Evolutionary conservation across 2,797 vertebrate species (phyloP).

Genomic region (Pygocentrus nattereri): DNA sequence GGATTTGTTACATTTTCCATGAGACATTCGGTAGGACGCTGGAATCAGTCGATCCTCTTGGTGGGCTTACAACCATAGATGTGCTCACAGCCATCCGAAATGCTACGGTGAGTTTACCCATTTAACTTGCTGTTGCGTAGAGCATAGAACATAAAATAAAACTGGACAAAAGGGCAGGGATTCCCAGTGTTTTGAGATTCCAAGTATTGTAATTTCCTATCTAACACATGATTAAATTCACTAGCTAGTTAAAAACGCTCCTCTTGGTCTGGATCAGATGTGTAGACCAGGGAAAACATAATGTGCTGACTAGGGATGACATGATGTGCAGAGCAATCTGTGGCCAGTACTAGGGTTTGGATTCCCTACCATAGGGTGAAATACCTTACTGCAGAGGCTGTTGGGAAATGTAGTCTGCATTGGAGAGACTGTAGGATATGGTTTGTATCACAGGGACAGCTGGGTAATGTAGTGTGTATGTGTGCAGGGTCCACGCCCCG

Average conservation of each 20-base stretch:
- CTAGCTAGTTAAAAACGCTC: no score
- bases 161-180: neutral
- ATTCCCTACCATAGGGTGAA: neutral
- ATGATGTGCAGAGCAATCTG: no score
- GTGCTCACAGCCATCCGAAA: conserved; percentile 98
- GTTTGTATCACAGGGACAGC: neutral
- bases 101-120: conserved; percentile 87
- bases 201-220: no score
- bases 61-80: conserved; percentile 97
- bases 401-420: neutral
- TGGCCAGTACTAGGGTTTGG: no score
- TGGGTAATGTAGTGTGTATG: conserved; percentile 18
- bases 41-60: conserved; percentile 97
- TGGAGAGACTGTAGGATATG: neutral
- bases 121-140: neutral
- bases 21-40: conserved; percentile 97
- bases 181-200: no score
- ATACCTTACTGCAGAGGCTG: no score
- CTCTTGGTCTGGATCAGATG: no score
- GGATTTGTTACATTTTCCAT: conserved; percentile 99
- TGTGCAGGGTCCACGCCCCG: conserved; percentile 92
- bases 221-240: no score
- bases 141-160: neutral
- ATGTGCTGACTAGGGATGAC: no score
- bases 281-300: no score